phyloP scores from a whole-genome alignment of 2,797 vertebrate species.

The Molossus alvarezi region DNA sequence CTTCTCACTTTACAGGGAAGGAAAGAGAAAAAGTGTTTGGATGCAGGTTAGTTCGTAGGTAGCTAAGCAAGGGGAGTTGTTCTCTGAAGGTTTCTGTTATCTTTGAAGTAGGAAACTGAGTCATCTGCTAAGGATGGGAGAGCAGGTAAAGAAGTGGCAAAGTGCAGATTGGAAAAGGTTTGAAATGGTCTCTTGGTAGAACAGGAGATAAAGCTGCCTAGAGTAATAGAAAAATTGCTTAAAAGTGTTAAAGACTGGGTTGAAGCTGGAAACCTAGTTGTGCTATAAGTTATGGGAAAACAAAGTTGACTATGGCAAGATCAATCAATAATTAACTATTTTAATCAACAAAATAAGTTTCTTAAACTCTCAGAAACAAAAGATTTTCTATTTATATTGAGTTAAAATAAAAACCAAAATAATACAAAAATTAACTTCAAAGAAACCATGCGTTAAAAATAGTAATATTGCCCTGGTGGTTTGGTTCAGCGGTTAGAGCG shows the following conservation, averaged over 20 bases:
- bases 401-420: not conserved
- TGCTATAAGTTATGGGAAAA: not conserved
- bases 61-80: not conserved
- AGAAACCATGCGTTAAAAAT: not conserved
- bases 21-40: not conserved
- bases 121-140: not conserved
- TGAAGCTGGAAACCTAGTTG: not conserved
- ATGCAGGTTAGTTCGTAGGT: not conserved
- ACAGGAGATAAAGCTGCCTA: not conserved
- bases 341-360: not conserved
- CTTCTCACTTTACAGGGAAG: not conserved
- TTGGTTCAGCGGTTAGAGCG: no score
- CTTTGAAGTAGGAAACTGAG: not conserved
- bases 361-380: not conserved
- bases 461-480: not conserved
- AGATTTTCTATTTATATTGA: not conserved
- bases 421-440: conserved; percentile 41
- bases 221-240: not conserved
- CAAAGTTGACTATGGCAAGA: not conserved
- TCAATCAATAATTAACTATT: not conserved
- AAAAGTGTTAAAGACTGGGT: not conserved
- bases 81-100: not conserved
- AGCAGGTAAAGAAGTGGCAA: not conserved
- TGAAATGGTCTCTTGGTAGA: no score
- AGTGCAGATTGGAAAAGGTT: not conserved